Conservation (phyloP, 1,140 invertebrate species). For the Carposina sasakii region DNA sequence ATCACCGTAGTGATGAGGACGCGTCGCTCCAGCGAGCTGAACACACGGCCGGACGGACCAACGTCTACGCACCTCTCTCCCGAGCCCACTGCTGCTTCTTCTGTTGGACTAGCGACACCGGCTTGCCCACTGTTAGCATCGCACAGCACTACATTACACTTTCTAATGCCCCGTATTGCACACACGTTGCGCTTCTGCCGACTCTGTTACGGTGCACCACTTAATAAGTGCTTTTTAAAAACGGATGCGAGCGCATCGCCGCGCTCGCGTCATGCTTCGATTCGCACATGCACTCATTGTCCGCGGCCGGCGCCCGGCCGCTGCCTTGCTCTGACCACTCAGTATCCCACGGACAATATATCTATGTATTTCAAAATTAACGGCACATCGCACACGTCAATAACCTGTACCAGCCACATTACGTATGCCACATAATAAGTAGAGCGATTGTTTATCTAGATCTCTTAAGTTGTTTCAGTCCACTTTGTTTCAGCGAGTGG, state of each 20-base stretch:
- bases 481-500: conserved; percentile 54
- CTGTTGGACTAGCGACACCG: conserved; percentile 78
- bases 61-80: conserved; percentile 77
- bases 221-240: conserved; percentile 61
- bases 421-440: conserved; percentile 17
- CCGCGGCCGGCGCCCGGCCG: conserved; percentile 31
- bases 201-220: conserved; percentile 60
- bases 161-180: conserved; percentile 62
- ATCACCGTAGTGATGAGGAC: conserved; percentile 14
- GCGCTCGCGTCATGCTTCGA: conserved; percentile 52
- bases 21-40: conserved; percentile 1
- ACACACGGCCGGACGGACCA: conserved; percentile 8
- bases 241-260: conserved; percentile 54
- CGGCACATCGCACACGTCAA: conserved; percentile 21
- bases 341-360: conserved; percentile 26
- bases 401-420: conserved; percentile 14
- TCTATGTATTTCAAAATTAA: conserved; percentile 27
- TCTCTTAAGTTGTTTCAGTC: conserved; percentile 39
- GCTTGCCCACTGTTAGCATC: conserved; percentile 67
- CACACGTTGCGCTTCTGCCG: conserved; percentile 45
- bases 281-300: conserved; percentile 61
- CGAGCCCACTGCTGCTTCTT: conserved; percentile 84
- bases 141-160: conserved; percentile 61
- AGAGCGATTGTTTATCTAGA: conserved; percentile 21
- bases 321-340: conserved; percentile 27